Base-by-base conservation (phyloP, 1,140 invertebrate genomes). In the Hesperophylax magnus region DNA sequence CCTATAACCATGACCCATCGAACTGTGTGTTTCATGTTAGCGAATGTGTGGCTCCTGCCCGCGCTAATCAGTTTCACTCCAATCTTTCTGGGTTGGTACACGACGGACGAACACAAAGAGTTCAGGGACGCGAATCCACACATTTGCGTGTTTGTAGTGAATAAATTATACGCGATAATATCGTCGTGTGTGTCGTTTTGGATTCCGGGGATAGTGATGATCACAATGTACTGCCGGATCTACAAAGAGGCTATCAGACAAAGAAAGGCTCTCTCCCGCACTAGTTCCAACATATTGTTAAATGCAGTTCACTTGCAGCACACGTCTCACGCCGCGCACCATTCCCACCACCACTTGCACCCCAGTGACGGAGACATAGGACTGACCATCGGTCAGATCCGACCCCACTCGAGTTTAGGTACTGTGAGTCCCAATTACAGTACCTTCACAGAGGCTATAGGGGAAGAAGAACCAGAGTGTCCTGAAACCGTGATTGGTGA, bases 1-100 rank as follows among this genome's bases (percentile, higher is more conserved):
- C 95, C 96, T 1, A 93, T 95, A 22, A 96, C 95, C 47, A 97
- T 98, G 94, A 97, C 95, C 0, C 93, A 94, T 82, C 91, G 91
- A 82, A 95, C 93, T 11, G 97, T 99, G 0, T 93, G 92, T 3
- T 94, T 95, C 82, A 96, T 96, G 94, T 87, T 96, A 3, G 94
- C 94, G 11, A 93, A 95, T 61, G 97, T 98, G 0, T 99, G 98
- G 98, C 88, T 96, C 7, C 90, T 97, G 61, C 97, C 98, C 0
- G 94, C 96, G 2, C 91, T 98, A 47, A 98, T 99, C 80, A 98
- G 97, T 79, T 98, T 99, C 86, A 96, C 97, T 60, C 98, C 98
- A 0, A 97, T 99, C 60, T 98, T 99, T 86, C 93, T 95, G 86
- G 96, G 96, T 4, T 97, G 96, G 95, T 97, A 97, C 86, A 97